Evolutionary conservation across 2,797 vertebrate species (phyloP).

Genomic region (Intellagama lesueurii): DNA sequence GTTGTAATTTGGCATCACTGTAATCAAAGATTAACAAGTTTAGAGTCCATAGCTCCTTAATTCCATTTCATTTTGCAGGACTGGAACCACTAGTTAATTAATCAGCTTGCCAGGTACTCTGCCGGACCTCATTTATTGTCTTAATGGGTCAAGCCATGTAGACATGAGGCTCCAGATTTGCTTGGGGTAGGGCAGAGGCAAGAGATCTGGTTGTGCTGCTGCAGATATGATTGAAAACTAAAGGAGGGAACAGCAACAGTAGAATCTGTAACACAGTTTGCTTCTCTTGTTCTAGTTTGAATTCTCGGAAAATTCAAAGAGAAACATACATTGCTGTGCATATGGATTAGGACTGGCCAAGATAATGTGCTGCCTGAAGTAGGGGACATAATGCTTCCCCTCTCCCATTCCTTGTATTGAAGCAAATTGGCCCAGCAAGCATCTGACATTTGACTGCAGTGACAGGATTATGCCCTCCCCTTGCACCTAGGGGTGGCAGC

Average conservation of each 20-base stretch:
- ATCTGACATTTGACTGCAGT: neutral
- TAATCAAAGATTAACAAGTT: neutral
- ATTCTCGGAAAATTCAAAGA: neutral
- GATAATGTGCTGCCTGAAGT: neutral
- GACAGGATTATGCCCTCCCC: neutral
- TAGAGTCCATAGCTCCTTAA: neutral
- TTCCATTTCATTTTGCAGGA: neutral
- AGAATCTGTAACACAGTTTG: neutral
- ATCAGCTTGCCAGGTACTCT: too few species aligned
- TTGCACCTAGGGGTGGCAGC: neutral
- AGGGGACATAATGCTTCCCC: neutral
- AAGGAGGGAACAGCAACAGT: neutral
- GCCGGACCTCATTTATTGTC: neutral
- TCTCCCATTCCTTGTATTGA: neutral
- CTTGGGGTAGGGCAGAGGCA: neutral
- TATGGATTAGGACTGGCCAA: too few species aligned
- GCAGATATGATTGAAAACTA: neutral
- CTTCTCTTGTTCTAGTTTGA: neutral
- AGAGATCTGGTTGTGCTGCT: neutral
- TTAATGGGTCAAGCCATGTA: neutral
- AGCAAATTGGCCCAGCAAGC: neutral
- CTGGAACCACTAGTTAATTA: too few species aligned
- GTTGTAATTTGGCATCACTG: neutral
- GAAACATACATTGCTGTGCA: neutral
- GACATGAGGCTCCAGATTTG: neutral